Evolutionary conservation across 2,888 invertebrate species (phyloP).

Genomic region (Tetrapedia diversipes): DNA sequence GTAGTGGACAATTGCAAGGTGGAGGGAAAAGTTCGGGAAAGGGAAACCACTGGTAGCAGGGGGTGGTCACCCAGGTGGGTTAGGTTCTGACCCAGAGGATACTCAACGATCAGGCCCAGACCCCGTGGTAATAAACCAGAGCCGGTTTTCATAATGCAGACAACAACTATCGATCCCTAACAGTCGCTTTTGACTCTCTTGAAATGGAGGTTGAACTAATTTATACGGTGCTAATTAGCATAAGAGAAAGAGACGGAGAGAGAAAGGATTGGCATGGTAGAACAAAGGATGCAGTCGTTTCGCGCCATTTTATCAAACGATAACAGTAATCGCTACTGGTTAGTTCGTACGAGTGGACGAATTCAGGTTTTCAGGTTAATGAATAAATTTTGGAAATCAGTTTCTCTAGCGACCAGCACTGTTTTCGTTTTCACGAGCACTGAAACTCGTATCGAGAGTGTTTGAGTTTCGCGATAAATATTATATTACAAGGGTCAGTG

Average conservation of each 20-base stretch:
- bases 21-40: too few relatives aligned
- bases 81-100: too few relatives aligned
- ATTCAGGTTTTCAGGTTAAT: not conserved
- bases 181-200: slow-evolving; percentile 3
- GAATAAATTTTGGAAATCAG: slow-evolving; percentile 11
- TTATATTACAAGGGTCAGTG: too few relatives aligned
- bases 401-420: not conserved
- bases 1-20: too few relatives aligned
- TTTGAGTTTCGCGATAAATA: too few relatives aligned
- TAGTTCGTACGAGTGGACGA: not conserved
- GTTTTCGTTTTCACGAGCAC: not conserved
- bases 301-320: slow-evolving; percentile 11
- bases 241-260: too few relatives aligned
- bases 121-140: too few relatives aligned
- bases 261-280: slow-evolving; percentile 2
- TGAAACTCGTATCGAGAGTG: not conserved
- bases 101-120: too few relatives aligned
- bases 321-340: not conserved
- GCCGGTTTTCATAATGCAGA: too few relatives aligned
- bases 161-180: too few relatives aligned
- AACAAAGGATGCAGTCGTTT: slow-evolving; percentile 1
- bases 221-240: slow-evolving; percentile 34
- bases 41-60: too few relatives aligned
- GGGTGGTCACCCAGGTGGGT: too few relatives aligned
- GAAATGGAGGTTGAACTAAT: slow-evolving; percentile 8